phyloP scores from a whole-genome alignment of 2,888 invertebrate species.

The Lobophora halterata region DNA sequence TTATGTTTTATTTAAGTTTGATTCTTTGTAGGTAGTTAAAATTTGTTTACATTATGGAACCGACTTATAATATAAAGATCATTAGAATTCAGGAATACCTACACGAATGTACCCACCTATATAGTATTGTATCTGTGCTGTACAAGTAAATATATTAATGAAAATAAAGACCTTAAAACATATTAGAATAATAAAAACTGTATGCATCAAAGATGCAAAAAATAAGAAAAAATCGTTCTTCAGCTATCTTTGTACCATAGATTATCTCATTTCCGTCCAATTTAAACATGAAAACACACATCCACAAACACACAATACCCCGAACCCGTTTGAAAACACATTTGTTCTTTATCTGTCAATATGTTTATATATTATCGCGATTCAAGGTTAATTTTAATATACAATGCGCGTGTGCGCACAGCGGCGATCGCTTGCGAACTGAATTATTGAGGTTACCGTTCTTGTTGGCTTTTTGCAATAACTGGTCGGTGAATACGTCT shows the following conservation, averaged over 20 bases:
- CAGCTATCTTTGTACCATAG: not conserved
- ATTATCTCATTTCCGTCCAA: not conserved
- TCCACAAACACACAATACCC: not conserved
- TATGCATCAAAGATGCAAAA: no score
- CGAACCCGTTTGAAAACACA: conserved; percentile 1
- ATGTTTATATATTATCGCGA: conserved; percentile 14
- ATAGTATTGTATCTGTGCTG: no score
- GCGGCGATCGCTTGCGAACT: conserved; percentile 2
- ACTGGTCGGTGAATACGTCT: conserved; percentile 1
- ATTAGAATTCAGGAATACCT: no score
- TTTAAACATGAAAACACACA: not conserved
- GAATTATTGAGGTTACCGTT: conserved; percentile 11
- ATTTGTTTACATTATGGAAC: no score
- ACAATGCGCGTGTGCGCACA: conserved; percentile 6
- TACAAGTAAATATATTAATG: no score
- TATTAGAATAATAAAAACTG: no score
- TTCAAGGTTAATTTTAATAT: conserved; percentile 5
- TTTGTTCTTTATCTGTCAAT: conserved; percentile 16
- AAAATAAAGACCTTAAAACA: no score
- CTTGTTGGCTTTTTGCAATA: conserved; percentile 11
- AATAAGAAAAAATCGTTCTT: no score
- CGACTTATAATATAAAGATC: no score
- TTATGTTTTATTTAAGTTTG: no score
- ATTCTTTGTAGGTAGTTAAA: no score
- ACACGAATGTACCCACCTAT: no score